Conservation (phyloP, 2,888 invertebrate species). For the Cephus sareptanus region DNA sequence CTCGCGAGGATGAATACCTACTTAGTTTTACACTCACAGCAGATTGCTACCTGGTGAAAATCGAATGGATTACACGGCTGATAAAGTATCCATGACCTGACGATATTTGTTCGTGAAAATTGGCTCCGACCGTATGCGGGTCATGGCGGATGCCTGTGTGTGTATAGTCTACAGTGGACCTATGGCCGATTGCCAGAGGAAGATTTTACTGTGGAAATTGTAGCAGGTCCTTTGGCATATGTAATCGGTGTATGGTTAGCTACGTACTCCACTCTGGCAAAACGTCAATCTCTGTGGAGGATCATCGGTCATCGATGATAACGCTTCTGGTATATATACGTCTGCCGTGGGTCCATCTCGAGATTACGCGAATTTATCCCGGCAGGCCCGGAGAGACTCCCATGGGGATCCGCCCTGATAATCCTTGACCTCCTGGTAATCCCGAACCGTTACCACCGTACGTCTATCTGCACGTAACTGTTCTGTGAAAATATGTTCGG, state of each 20-base stretch:
- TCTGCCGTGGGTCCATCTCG: background rate
- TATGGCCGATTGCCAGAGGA: background rate
- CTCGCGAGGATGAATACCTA: background rate
- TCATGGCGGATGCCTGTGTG: slow-evolving; percentile 16
- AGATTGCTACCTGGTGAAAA: background rate
- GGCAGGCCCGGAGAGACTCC: background rate
- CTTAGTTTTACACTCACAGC: background rate
- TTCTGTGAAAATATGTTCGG: background rate
- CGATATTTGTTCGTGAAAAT: slow-evolving; percentile 28
- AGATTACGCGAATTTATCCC: background rate
- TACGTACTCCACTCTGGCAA: background rate
- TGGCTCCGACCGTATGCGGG: slow-evolving; percentile 24
- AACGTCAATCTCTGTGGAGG: background rate
- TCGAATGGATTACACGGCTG: background rate
- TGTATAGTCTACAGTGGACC: background rate
- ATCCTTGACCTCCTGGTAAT: background rate
- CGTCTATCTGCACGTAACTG: background rate
- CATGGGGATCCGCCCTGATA: background rate
- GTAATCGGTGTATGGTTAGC: background rate
- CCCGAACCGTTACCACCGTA: background rate
- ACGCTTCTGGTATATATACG: no score
- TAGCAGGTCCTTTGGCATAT: background rate
- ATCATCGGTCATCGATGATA: no score
- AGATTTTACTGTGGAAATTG: background rate
- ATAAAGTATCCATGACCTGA: background rate